Evolutionary conservation across 2,888 invertebrate species (phyloP), one percentile per base, ranked within the genome.

Genomic region (Macrophya annulata): DNA sequence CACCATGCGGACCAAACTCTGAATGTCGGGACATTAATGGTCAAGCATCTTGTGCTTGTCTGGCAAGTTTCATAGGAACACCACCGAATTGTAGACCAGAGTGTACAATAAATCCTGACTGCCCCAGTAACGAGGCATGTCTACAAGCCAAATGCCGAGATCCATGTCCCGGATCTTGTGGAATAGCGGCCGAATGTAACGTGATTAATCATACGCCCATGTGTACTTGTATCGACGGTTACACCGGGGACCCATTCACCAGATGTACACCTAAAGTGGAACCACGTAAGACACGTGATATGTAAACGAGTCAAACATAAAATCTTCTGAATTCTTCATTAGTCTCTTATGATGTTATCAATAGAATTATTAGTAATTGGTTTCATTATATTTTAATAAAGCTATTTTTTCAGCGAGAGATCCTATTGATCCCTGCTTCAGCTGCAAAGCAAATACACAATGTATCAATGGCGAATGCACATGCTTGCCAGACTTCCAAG

Each of bases 201-300:
- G 94, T 94, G 40, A 92, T 89, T 88, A 94, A 93, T 89, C 94
- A 94, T 86, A 92, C 93, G 45, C 94, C 94, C 12, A 92, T 93
- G 65, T 94, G 95, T 87, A 94, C 94, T 40, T 96, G 96, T 90
- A 94, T 94, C 4, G 91, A 92, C 84, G 96, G 96, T 74, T 95
- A 95, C 90, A 95, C 95, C 85, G 98, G 98, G 62, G 96, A 97
- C 95, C 96, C 97, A 55, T 97, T 97, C 90, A 95, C 95, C 55
- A 94, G 95, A 87, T 97, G 97, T 90, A 94, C 94, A 88, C 94
- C 94, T 74, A 95, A 95, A 93, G 94, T 79, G 94, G 94, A 71
- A 94, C 94, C 87, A 87, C 87, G 90, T 91, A 89, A 90, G 90
- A 82, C 12, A 82, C 55, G 71, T 84, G 76, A 59, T 84, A 65